Evolutionary conservation across 2,797 vertebrate species (phyloP).

Genomic region (Manis javanica): DNA sequence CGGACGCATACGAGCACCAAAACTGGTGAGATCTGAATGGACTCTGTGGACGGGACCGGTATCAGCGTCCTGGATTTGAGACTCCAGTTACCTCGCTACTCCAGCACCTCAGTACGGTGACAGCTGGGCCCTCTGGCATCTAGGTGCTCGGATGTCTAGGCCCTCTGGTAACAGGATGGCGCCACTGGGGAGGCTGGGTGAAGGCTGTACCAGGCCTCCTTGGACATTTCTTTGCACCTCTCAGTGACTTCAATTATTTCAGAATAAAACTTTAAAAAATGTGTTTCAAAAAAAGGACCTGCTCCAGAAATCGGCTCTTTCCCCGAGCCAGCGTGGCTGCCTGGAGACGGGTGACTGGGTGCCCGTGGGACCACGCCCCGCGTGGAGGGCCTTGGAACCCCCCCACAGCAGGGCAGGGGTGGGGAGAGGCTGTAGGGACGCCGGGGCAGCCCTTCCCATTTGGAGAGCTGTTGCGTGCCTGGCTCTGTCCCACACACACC

Average conservation of each 20-base stretch:
- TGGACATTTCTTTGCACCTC: background rate
- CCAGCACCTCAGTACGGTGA: too few relatives aligned
- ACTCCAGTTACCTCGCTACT: background rate
- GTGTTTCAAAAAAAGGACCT: background rate
- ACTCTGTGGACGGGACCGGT: fast-evolving
- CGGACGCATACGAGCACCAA: fast-evolving
- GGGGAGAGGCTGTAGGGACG: background rate
- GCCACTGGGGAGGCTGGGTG: too few relatives aligned
- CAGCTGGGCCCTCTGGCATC: too few relatives aligned
- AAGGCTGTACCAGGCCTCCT: background rate
- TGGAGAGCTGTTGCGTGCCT: background rate
- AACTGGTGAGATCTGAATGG: fast-evolving
- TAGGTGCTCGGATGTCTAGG: background rate
- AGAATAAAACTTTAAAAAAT: background rate
- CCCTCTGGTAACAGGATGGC: background rate
- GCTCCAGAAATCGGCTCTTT: background rate
- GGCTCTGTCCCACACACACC: too few relatives aligned
- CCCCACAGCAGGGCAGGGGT: fast-evolving
- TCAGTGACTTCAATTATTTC: background rate
- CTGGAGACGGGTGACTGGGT: background rate
- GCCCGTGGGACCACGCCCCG: fast-evolving
- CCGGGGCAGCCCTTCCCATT: background rate
- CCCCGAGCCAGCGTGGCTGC: background rate
- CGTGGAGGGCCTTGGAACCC: background rate
- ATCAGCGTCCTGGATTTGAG: background rate